Conservation (phyloP, 1,140 invertebrate species). For the Myzus persicae region DNA sequence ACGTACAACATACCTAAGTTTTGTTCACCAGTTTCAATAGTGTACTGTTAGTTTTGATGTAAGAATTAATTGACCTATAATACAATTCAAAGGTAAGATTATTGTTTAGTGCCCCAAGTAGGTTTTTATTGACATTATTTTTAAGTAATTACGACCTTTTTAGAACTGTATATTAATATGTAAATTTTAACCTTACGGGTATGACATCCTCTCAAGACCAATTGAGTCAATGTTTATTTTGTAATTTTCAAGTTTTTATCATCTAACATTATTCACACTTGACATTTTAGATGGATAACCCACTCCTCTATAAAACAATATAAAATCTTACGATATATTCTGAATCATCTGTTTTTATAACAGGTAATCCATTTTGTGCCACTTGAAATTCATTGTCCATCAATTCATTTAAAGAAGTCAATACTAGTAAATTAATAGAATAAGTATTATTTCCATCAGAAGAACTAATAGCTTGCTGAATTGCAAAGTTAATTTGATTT, state of each 20-base stretch:
- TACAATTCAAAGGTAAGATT: no score
- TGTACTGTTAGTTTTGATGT: no score
- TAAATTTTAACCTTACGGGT: no score
- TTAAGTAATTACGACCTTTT: no score
- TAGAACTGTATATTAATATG: no score
- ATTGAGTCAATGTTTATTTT: not conserved
- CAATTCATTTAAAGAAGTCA: not conserved
- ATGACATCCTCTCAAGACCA: no score
- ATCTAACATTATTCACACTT: not conserved
- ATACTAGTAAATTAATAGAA: not conserved
- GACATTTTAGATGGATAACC: not conserved
- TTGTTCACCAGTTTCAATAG: no score
- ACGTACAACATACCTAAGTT: no score
- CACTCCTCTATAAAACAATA: not conserved
- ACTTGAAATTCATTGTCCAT: not conserved
- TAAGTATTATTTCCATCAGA: slow-evolving; percentile 23
- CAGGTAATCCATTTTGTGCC: not conserved
- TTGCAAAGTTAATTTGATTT: slow-evolving; percentile 9
- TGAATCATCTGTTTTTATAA: not conserved
- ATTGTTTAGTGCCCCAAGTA: no score
- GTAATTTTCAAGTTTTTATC: not conserved
- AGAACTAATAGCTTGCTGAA: not conserved
- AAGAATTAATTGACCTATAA: no score
- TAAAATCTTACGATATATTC: slow-evolving; percentile 24
- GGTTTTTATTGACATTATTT: no score